Base-by-base conservation (phyloP, 2,888 invertebrate species). In the Amphiduros pacificus region DNA sequence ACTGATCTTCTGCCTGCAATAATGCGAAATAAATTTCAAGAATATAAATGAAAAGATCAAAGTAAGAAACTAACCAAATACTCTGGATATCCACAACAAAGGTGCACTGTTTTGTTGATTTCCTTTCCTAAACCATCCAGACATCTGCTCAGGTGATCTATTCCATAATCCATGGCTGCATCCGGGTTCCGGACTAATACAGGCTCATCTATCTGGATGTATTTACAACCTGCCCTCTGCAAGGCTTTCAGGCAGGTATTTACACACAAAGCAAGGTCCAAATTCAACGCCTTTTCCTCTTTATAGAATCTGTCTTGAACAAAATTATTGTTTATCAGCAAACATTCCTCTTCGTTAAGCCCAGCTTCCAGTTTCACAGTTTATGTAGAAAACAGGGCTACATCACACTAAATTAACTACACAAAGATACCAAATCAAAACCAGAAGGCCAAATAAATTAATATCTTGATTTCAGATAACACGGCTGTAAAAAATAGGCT, bases 191-290 rank as follows among this genome's bases (percentile, higher is more conserved):
- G 31, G n/a, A 63, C 62, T 24, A 70, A 54, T 11, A 65, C 52
- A 2, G 70, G 69, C 44, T 70, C 70, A 55, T 70, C 70, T 24
- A 70, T 61, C 58, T 70, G 70, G 29, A 70, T 70, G 53, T 51
- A 32, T 28, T 55, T 55, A 40, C 67, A 67, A 24, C 70, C 70
- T 11, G 62, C 65, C n/a, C 55, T 61, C 24, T 57, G 61, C 58
- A 70, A 56, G 27, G 63, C 67, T 4, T 26, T 49, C 27, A 70
- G 62, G 51, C 70, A 67, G n/a, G 59, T 52, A n/a, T 65, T 53
- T n/a, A 70, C 29, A 17, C 62, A 58, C 26, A 60, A 48, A 27
- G 60, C 64, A 32, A 70, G 31, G 50, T 57, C 56, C 20, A 17
- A 1, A 28, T 52, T 55, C 49, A 50, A 26, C n/a, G 57, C 56